Percentiles rank a stretch among this genome's conserved stretches.
phyloP scores from a whole-genome alignment of 2,888 invertebrate species.

The Spisula solida region DNA sequence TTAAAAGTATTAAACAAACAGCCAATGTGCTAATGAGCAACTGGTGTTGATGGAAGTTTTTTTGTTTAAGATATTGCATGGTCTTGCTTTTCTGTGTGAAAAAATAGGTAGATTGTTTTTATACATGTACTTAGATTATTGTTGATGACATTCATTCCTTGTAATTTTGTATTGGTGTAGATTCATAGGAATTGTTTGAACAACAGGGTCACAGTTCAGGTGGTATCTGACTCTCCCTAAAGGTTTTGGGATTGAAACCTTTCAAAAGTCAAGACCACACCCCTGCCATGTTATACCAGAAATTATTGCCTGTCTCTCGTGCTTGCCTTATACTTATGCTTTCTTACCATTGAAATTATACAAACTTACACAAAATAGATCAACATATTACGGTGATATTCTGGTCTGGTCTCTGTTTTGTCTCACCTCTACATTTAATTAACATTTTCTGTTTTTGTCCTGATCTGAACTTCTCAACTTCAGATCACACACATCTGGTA shows the following conservation, averaged over 20 bases:
- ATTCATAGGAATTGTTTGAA: no score
- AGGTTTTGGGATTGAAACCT: no score
- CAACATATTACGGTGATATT: neutral
- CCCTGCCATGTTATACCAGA: no score
- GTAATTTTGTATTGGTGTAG: no score
- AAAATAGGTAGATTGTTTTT: neutral
- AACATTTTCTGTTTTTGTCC: neutral
- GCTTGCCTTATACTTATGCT: no score
- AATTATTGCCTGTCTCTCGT: no score
- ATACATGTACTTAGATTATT: no score
- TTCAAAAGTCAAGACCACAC: no score
- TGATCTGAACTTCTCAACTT: neutral
- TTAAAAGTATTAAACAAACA: neutral
- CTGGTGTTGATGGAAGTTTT: neutral
- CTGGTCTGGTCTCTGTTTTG: neutral
- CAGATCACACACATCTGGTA: neutral
- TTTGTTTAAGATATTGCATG: neutral
- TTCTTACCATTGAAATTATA: neutral
- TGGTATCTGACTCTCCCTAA: no score
- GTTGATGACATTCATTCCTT: no score
- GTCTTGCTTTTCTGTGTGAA: neutral
- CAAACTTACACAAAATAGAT: slow-evolving; percentile 14
- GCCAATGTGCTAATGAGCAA: neutral
- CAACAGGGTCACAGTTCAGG: no score
- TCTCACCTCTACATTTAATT: neutral